Base-by-base conservation (phyloP, 2,888 invertebrate species). In the Eristalis tenax region DNA sequence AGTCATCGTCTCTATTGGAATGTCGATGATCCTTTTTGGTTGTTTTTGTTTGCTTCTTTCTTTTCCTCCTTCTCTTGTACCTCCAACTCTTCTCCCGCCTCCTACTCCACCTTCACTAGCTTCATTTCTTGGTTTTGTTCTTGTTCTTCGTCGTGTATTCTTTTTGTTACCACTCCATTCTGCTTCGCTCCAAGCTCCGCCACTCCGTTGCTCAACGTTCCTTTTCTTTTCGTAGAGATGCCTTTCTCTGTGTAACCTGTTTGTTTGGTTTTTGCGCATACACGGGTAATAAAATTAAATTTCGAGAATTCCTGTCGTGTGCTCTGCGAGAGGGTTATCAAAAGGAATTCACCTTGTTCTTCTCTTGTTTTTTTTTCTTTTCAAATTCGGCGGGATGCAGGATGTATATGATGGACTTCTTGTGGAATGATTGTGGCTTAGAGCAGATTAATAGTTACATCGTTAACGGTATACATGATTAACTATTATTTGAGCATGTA, bases 1-100 rank as follows among this genome's bases (percentile, higher is more conserved):
- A 87, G 87, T 87, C 87, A 87, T 87, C 83, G 87, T 83, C 87
- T 87, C 83, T 87, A 79, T 87, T 87, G 87, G 87, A 87, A 87
- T 87, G 87, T 76, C 75, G 79, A 79, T 87, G 87, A 87, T 87
- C 87, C 87, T 87, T 87, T 83, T 87, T 87, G 38, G 79, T 83
- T 83, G 75, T 82, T 69, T 81, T 81, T 75, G 75, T 59, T 70
- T 76, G 59, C 40, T 57, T 57, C 38, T 32, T 82, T 32, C 50
- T 50, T 18, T 18, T 50, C 6, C 50, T 18, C 50, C 50, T 50
- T 18, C 50, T 50, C n/a, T 8, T 18, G 18, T 8, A 18, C 50
- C 18, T 50, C 18, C 50, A 50, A 5, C 50, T n/a, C 18, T 13
- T 11, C 38, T 38, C 38, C 38, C 13, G 1, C 38, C 11, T 38